A percentile compares a stretch with the other conserved stretches of the same genome.
These are phyloP conservation scores for Arion vulgaris DNA, from an alignment of 1,140 invertebrate genomes.

Conservation along the genomic window DNA sequence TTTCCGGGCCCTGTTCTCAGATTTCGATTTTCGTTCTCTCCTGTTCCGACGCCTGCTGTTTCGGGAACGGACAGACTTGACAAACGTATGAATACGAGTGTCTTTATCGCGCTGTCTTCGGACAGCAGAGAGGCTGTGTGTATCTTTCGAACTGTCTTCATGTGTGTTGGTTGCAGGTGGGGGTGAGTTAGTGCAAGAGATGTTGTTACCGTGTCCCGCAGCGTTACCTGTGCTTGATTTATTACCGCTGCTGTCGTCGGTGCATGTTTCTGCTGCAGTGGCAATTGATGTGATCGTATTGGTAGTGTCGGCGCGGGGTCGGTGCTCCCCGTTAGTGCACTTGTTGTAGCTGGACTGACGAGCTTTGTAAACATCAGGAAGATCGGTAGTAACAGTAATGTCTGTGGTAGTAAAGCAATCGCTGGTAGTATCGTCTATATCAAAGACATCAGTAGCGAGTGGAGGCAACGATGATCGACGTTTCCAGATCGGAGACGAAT, in stretches of 20 bases:
- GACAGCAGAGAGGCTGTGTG: conserved; percentile 30
- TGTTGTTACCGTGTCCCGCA: conserved; percentile 18
- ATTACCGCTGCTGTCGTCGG: neutral
- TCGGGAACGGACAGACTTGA: conserved; percentile 60
- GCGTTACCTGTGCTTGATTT: neutral
- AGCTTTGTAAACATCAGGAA: neutral
- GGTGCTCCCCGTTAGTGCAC: neutral
- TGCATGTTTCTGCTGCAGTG: conserved; percentile 19
- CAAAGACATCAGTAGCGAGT: conserved; percentile 40
- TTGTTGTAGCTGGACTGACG: conserved; percentile 14
- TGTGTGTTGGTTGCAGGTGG: conserved; percentile 37
- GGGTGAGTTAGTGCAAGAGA: conserved; percentile 15
- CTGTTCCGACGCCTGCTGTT: conserved; percentile 55
- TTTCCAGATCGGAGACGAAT: conserved; percentile 64
- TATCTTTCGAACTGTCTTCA: conserved; percentile 35
- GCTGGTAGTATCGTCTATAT: conserved; percentile 40
- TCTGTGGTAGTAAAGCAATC: conserved; percentile 3
- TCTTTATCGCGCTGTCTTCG: conserved; percentile 32
- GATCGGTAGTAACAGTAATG: neutral
- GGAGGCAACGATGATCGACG: conserved; percentile 46
- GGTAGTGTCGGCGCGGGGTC: conserved; percentile 3
- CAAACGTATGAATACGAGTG: conserved; percentile 58
- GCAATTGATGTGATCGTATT: conserved; percentile 24
- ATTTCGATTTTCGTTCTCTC: conserved; percentile 89
- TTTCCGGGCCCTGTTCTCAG: conserved; percentile 97